phyloP scores from a whole-genome alignment of 2,888 invertebrate genomes.

The Cephus spinipes region DNA sequence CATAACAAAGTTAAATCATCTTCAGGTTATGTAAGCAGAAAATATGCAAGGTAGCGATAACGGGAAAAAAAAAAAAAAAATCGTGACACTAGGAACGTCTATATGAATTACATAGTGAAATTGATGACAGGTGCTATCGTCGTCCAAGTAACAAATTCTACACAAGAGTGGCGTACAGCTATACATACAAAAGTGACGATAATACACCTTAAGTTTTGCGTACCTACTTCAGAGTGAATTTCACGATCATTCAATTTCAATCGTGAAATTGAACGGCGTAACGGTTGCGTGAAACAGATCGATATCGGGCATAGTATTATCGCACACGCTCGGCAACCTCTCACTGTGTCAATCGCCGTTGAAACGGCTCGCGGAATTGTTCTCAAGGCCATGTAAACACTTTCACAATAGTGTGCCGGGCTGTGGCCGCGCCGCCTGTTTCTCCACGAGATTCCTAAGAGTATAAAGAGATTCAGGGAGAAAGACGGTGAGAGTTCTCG shows the following conservation, averaged over 20 bases:
- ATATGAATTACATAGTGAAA: not conserved
- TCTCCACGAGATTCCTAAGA: not conserved
- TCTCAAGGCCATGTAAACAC: conserved; percentile 6
- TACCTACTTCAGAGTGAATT: not conserved
- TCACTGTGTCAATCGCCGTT: conserved; percentile 7
- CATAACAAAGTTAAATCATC: not conserved
- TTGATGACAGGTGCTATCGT: not conserved
- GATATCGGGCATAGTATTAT: not conserved
- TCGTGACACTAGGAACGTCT: not conserved
- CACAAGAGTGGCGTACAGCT: too few relatives aligned
- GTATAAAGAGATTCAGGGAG: not conserved
- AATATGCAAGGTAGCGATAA: not conserved
- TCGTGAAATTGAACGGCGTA: not conserved
- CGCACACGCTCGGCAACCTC: conserved; percentile 7
- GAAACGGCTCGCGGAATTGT: not conserved
- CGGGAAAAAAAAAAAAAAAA: too few relatives aligned
- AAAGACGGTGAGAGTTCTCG: not conserved
- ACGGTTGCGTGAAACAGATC: not conserved
- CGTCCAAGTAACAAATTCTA: not conserved
- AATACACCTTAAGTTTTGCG: not conserved
- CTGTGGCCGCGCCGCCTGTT: not conserved
- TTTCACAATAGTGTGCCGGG: not conserved
- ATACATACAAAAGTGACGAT: not conserved
- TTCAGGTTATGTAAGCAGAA: not conserved
- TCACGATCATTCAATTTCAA: not conserved